Evolutionary conservation across 2,888 invertebrate genomes (phyloP).

Genomic region (Rotaria sp.): DNA sequence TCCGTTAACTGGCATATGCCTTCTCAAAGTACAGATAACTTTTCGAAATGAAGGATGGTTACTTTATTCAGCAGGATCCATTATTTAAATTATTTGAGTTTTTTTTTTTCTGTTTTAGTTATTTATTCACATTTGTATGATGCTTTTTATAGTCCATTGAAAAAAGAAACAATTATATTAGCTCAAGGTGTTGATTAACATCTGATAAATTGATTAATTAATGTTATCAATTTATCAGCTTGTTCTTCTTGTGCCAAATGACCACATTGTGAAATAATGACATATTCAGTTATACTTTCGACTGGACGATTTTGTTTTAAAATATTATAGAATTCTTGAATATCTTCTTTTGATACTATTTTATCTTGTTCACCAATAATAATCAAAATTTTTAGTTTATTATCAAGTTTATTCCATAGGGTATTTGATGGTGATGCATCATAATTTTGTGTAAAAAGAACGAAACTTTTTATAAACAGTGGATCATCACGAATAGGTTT

Average conservation of each 20-base stretch:
- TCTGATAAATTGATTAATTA: not conserved
- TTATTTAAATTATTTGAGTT: not conserved
- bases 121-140: conserved; percentile 26
- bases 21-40: too few species aligned
- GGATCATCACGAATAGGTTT: not conserved
- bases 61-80: too few species aligned
- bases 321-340: not conserved
- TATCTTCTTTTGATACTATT: conserved; percentile 23
- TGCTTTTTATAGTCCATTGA: not conserved
- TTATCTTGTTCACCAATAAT: not conserved
- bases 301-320: not conserved
- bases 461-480: not conserved
- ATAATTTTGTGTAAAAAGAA: not conserved
- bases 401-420: not conserved
- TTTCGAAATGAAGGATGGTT: too few species aligned
- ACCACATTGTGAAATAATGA: not conserved
- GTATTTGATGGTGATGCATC: not conserved
- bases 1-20: too few species aligned
- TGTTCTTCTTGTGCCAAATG: conserved; percentile 12
- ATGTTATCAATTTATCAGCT: not conserved
- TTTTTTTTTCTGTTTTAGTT: not conserved
- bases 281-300: not conserved
- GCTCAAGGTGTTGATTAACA: not conserved
- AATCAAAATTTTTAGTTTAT: not conserved
- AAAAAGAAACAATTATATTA: not conserved